Base-by-base conservation (phyloP, 2,888 invertebrate species). In the Caenorhabditis sp. region DNA sequence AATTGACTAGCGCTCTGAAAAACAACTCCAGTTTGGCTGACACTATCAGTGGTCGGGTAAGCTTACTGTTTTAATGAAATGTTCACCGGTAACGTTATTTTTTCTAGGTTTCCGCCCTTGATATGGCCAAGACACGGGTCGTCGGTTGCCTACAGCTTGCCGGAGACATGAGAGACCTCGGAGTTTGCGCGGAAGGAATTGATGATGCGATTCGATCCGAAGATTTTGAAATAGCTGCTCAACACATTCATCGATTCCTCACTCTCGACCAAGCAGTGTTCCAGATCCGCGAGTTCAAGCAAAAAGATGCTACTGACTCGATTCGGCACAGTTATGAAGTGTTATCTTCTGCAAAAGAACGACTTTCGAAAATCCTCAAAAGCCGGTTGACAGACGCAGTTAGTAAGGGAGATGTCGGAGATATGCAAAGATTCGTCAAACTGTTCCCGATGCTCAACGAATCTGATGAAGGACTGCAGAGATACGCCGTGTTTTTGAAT, bases 161-260 rank as follows among this genome's bases (percentile, higher is more conserved):
- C 0, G 96, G 97, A 89, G 90, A 91, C 68, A 87, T 91, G 76
- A 77, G 87, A 26, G 91, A 91, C 81, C 77, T 91, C 22, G 84
- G 89, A 22, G 44, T 68, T 1, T 99, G 98, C 92, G 97, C 97
- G 61, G 96, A 97, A 92, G 98, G 98, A n/a, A 98, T 99, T 0
- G 95, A 97, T 85, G 95, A 95, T 62, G 97, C 99, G 0, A 95
- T 99, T 69, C 94, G 95, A 84, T 96, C 96, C 88, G 97, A 98
- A 92, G 97, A 99, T 92, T 98, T 96, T 93, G 99, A 99, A 92
- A 95, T 96, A 70, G 97, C 97, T 69, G 98, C 98, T 13, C 96
- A 95, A 0, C 98, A 98, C 92, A 95, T 99, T 56, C 96, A 97
- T 88, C 94, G 86, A 53, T 92, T 92, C 79, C 84, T 92, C 13